These are phyloP conservation scores for Bombus affinis DNA, from an alignment of 1,140 invertebrate species.

Conservation along the genomic window DNA sequence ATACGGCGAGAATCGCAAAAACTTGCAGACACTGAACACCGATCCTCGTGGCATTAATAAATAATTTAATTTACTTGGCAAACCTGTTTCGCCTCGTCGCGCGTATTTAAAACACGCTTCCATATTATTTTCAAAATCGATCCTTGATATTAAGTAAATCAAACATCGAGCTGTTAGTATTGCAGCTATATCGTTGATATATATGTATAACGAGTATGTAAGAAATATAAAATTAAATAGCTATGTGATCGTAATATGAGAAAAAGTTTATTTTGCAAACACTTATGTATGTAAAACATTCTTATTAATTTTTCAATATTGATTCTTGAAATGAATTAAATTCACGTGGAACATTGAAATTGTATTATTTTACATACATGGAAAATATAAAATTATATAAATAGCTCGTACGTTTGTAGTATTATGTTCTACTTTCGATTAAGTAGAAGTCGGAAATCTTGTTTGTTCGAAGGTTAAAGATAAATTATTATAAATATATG, in stretches of 20 bases:
- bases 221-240: not conserved
- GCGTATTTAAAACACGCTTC: not conserved
- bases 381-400: too few species aligned
- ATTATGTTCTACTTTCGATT: not conserved
- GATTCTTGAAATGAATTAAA: too few species aligned
- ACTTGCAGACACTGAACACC: not conserved
- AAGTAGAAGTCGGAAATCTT: not conserved
- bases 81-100: slow-evolving; percentile 2
- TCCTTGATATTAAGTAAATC: not conserved
- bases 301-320: too few species aligned
- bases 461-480: not conserved
- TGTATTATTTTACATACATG: too few species aligned
- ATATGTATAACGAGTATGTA: not conserved
- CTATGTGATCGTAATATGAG: not conserved
- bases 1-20: not conserved
- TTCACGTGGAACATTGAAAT: too few species aligned
- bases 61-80: slow-evolving; percentile 13
- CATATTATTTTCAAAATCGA: not conserved
- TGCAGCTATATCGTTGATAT: not conserved
- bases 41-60: slow-evolving; percentile 23
- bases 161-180: not conserved
- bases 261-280: not conserved
- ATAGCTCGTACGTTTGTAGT: too few species aligned
- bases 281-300: too few species aligned
- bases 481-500: not conserved